phyloP scores from a whole-genome alignment of 2,113 vertebrate genomes.

The Caracal caracal region DNA sequence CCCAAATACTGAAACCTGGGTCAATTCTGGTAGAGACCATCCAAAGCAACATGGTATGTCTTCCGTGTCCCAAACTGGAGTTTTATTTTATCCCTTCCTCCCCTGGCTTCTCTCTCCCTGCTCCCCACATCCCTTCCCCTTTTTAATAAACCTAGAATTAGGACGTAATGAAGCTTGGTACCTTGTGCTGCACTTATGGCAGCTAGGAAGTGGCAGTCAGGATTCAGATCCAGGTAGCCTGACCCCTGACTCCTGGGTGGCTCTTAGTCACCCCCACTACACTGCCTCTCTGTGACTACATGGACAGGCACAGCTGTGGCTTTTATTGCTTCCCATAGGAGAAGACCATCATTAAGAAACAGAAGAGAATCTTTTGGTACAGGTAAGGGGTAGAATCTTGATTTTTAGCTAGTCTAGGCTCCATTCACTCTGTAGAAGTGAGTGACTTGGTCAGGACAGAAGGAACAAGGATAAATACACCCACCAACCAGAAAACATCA shows the following conservation, averaged over 20 bases:
- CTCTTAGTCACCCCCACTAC: neutral
- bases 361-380: conserved; percentile 46
- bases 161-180: neutral
- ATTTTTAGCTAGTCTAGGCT: neutral
- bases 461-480: neutral
- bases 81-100: neutral
- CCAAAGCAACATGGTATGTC: conserved; percentile 58
- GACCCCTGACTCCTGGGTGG: neutral
- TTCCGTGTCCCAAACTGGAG: neutral
- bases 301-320: neutral
- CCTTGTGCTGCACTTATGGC: neutral
- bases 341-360: conserved; percentile 55
- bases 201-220: neutral
- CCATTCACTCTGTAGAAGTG: neutral
- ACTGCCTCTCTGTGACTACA: neutral
- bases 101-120: neutral
- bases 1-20: conserved; percentile 29
- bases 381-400: conserved; percentile 38
- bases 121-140: fast-evolving
- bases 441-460: neutral
- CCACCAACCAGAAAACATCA: neutral
- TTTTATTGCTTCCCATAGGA: conserved; percentile 50
- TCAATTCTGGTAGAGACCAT: conserved; percentile 48
- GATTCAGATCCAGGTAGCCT: neutral
- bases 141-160: neutral